Evolutionary conservation across 2,797 vertebrate species (phyloP), one percentile per base, ranked within the genome.

Genomic region (Platalea minor): DNA sequence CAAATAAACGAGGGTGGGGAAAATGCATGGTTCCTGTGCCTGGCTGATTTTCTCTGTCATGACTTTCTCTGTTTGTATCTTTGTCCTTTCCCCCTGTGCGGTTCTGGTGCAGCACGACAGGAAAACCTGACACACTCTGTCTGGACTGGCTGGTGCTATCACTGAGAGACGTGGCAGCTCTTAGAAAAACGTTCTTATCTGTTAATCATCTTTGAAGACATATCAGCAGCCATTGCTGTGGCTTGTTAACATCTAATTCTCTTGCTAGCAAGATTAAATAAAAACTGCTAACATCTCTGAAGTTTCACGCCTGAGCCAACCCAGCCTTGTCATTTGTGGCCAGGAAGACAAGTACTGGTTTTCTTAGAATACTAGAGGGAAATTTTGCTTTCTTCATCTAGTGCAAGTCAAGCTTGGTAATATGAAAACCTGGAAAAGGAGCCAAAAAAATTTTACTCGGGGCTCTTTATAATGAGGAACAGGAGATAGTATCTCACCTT

Each of bases 321-420:
- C 17, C 39, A 86, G 41, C 39, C 10, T 33, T 79, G 56, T 93
- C 35, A 41, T 67, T 75, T 95, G 78, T 85, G 68, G 70, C 63
- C 63, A 80, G 88, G 78, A 96, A 91, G 68, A 28, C 86, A 76
- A 82, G 61, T 31, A n/a, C 26, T 87, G 51, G 37, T 93, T 93
- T 95, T 96, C 89, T 92, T 92, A 88, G 95, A 96, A 95, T 83
- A 39, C 70, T 23, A 37, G 19, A 91, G 81, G 91, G 91, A 94
- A 93, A 85, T 92, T 94, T 77, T 89, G 56, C 87, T 88, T 61
- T 80, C 68, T 85, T 93, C 75, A 85, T 89, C 39, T 89, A 39
- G 28, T 87, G 35, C 46, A 69, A 51, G 43, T 63, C 3, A 3
- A 48, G 50, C 29, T 88, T 82, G 67, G 67, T 96, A 89, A 85